Evolutionary conservation across 2,797 vertebrate species (phyloP), one percentile per base, ranked within the genome.

Genomic region (Sphenopsis melanotis): DNA sequence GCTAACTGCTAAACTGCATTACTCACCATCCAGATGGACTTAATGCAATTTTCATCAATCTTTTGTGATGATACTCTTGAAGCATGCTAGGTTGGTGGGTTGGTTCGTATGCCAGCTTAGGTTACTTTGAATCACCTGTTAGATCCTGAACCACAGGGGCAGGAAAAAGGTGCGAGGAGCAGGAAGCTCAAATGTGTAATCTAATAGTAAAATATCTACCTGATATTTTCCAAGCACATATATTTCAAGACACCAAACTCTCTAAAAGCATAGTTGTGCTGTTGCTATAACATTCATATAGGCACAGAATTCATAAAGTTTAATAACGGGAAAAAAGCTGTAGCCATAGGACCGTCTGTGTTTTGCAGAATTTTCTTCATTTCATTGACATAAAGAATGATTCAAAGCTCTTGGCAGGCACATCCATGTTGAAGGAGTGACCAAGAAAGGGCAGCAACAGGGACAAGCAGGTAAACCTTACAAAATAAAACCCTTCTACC

Each of bases 261-360:
- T 47, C 22, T 80, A 88, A 68, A 37, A 85, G n/a, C 6, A 72
- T 32, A 94, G 36, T 2, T 20, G 18, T 76, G 44, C 37, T 69
- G 66, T 49, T 90, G 81, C 65, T 92, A 39, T 44, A 93, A 86
- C 55, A 70, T 44, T 90, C 6, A 72, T 57, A 61, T 46, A 94
- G 52, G 50, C 82, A 89, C 49, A 90, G 53, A 94, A 90, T 89
- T 94, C 47, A 90, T 27, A 41, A 87, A 39, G 30, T 96, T 90
- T 87, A 89, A 83, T 64, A 61, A 53, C 57, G 71, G 83, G 64
- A 15, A 53, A 55, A 55, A 72, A 75, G 27, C 30, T 92, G 85
- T 57, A 79, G n/a, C 11, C 32, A 80, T 64, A 93, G 56, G 94
- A 90, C 39, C 90, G 77, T 42, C 60, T 65, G 37, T 27, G 14